phyloP scores from a whole-genome alignment of 2,113 vertebrate species.

The Hemiscyllium ocellatum region DNA sequence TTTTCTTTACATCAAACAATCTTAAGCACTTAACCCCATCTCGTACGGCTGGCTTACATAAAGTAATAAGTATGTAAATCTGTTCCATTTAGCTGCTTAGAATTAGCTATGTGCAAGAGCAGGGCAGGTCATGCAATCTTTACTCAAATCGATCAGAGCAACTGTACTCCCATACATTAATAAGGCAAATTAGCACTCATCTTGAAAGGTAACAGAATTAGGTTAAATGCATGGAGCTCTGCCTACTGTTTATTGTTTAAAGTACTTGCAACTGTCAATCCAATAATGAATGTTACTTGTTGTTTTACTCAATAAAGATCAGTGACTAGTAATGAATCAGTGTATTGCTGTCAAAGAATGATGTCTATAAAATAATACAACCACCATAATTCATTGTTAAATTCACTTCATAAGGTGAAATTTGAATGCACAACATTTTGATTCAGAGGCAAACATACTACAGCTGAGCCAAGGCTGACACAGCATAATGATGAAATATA shows the following conservation, averaged over 20 bases:
- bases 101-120: background rate
- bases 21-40: background rate
- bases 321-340: background rate
- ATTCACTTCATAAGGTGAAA: background rate
- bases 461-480: background rate
- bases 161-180: background rate
- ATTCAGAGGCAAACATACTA: background rate
- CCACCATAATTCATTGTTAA: background rate
- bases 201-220: background rate
- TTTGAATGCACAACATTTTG: background rate
- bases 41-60: background rate
- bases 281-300: background rate
- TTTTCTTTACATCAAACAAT: background rate
- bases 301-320: background rate
- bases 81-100: background rate
- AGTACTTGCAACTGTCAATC: background rate
- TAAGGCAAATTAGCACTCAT: background rate
- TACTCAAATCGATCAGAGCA: background rate
- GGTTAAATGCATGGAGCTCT: background rate
- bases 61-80: slow-evolving; percentile 17
- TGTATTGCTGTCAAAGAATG: background rate
- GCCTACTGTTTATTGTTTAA: background rate
- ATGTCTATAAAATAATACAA: background rate
- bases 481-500: background rate
- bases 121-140: background rate